Base-by-base conservation (phyloP, 2,888 invertebrate species). In the Pteria penguin region DNA sequence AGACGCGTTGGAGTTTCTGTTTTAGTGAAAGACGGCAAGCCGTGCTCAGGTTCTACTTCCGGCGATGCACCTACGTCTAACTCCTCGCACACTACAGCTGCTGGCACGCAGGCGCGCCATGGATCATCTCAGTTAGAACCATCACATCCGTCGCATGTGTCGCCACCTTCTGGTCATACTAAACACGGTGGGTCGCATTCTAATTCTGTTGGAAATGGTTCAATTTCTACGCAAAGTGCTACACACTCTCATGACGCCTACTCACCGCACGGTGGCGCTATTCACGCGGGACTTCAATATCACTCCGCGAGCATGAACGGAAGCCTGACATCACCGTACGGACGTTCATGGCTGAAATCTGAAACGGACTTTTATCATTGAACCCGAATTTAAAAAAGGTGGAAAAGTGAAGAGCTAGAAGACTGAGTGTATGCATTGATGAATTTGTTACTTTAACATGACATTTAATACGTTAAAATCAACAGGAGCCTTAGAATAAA, bases 21-120 rank as follows among this genome's bases (percentile, higher is more conserved):
- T 92, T 92, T 91, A 80, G 92, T 90, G 69, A 92, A 91, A 91
- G 92, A 93, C 86, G 93, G 94, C 93, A 85, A 93, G 94, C 86
- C 93, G 90, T 93, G 84, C 92, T 91, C 78, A 92, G 92, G 93
- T 86, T 65, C 75, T 22, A 61, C 61, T 24, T 75, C 81, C 65
- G 84, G 82, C 75, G 78, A 79, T 70, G 74, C 66, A 63, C 80
- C 78, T 78, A 82, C 82, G 58, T 31, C 68, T 54, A 32, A 62
- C 14, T 57, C 31, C 55, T 72, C 81, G 68, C 75, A 79, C 45
- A 45, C 8, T 45, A 73, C 68, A 55, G 27, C 78, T 33, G 74
- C 79, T 36, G 36, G 70, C 58, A 70, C 79, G 72, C 79, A 76
- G 57, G 76, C 81, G 60, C 74, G 72, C 58, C 83, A 80, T 72